These are phyloP conservation scores for Athene cunicularia DNA, from an alignment of 2,113 vertebrate genomes.

Conservation along the genomic window DNA sequence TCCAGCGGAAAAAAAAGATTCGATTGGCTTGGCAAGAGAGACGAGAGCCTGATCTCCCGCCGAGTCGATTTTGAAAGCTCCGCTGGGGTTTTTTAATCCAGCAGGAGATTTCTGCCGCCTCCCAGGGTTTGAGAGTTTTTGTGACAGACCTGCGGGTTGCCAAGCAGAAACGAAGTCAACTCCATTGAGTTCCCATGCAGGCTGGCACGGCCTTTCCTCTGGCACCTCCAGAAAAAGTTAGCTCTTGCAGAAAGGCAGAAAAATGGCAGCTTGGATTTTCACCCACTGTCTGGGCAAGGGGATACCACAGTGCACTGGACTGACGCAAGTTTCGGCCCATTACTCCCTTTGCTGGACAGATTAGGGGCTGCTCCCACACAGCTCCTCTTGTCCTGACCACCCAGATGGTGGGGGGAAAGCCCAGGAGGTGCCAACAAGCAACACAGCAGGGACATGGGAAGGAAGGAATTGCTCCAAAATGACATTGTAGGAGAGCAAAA, in stretches of 20 bases:
- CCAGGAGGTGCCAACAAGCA: background rate
- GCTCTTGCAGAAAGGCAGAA: background rate
- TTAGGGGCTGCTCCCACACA: background rate
- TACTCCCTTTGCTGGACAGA: background rate
- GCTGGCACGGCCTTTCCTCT: background rate
- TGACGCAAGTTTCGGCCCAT: background rate
- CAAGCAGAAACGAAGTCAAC: conserved; percentile 29
- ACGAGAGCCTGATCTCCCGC: background rate
- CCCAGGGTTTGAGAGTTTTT: background rate
- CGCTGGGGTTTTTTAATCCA: conserved; percentile 29
- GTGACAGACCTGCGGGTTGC: conserved; percentile 3
- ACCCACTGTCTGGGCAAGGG: background rate
- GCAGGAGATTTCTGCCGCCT: conserved; percentile 13
- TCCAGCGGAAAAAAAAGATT: background rate
- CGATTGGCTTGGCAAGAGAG: conserved; percentile 26
- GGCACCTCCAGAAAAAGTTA: background rate
- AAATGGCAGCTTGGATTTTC: background rate
- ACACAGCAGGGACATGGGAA: background rate
- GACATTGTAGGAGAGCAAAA: background rate
- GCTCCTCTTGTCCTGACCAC: background rate
- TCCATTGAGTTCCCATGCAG: fast-evolving
- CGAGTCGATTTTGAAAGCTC: conserved; percentile 27
- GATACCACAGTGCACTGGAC: fast-evolving
- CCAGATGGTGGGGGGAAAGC: background rate
- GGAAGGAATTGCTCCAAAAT: background rate